Percentiles rank a stretch among this genome's conserved stretches.
These are phyloP conservation scores for Tachina fera DNA, from an alignment of 2,888 invertebrate genomes.

Conservation along the genomic window DNA sequence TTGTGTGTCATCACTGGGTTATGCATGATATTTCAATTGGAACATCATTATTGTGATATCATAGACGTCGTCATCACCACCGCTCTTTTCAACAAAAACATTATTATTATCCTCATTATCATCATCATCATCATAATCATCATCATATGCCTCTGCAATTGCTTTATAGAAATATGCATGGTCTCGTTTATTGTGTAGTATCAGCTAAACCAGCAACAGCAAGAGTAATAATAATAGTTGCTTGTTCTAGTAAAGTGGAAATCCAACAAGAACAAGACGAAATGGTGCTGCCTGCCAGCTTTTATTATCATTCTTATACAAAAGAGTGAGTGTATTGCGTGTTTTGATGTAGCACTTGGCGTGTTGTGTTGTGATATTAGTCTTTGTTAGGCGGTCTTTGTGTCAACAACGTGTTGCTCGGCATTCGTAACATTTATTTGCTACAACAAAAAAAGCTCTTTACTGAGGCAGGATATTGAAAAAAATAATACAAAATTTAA, in stretches of 20 bases:
- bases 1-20: slow-evolving; percentile 68
- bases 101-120: not conserved
- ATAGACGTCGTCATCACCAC: slow-evolving; percentile 25
- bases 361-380: slow-evolving; percentile 75
- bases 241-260: slow-evolving; percentile 48
- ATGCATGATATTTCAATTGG: slow-evolving; percentile 68
- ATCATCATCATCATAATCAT: slow-evolving; percentile 64
- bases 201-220: slow-evolving; percentile 64
- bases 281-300: slow-evolving; percentile 34
- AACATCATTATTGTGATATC: slow-evolving; percentile 65
- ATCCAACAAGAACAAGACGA: slow-evolving; percentile 72
- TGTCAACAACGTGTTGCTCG: slow-evolving; percentile 82
- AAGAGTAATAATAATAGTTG: slow-evolving; percentile 22
- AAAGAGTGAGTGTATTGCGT: slow-evolving; percentile 69
- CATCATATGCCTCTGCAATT: slow-evolving; percentile 75
- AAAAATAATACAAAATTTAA: slow-evolving; percentile 3
- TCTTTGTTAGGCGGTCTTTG: slow-evolving; percentile 81
- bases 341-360: slow-evolving; percentile 68
- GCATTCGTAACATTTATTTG: slow-evolving; percentile 52
- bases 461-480: slow-evolving; percentile 34
- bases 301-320: slow-evolving; percentile 57
- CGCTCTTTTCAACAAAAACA: too few relatives aligned
- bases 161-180: slow-evolving; percentile 25
- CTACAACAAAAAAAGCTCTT: slow-evolving; percentile 52
- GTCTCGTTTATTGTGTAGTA: slow-evolving; percentile 45